These are phyloP conservation scores for Palythoa caribaeorum DNA, from an alignment of 92 coral and sea anemone genomes.

Conservation along the genomic window DNA sequence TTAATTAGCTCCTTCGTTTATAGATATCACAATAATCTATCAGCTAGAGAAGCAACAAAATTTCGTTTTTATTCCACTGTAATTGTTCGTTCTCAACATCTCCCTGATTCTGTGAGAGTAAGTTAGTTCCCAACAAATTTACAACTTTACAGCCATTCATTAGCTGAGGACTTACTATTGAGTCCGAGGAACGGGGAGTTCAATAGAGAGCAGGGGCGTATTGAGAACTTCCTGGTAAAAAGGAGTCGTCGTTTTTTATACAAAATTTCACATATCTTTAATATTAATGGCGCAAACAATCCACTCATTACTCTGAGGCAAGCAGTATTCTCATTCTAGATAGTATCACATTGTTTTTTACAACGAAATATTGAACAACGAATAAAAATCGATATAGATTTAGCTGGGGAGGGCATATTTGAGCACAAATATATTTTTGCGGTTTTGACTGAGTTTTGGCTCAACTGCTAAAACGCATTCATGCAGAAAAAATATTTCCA, in stretches of 20 bases:
- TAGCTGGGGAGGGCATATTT: neutral
- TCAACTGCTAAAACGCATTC: slow-evolving; percentile 12
- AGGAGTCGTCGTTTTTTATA: slow-evolving; percentile 6
- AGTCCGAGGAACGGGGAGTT: slow-evolving; percentile 8
- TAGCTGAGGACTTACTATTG: slow-evolving; percentile 1
- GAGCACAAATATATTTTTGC: slow-evolving; percentile 15
- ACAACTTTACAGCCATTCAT: slow-evolving; percentile 11
- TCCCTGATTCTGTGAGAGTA: slow-evolving; percentile 20
- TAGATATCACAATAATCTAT: slow-evolving; percentile 21
- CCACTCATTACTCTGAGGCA: slow-evolving; percentile 20
- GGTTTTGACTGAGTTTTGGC: slow-evolving; percentile 5
- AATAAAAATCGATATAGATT: slow-evolving; percentile 1
- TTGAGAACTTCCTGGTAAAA: slow-evolving; percentile 23
- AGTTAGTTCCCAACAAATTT: slow-evolving; percentile 10
- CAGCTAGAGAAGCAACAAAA: slow-evolving; percentile 4
- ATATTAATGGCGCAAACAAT: slow-evolving; percentile 25
- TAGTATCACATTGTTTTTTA: slow-evolving; percentile 23
- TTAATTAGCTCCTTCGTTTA: slow-evolving; percentile 1
- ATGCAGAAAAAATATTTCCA: neutral
- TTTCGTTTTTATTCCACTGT: slow-evolving; percentile 3
- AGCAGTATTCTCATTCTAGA: slow-evolving; percentile 24
- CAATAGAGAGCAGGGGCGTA: neutral
- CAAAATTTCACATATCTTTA: slow-evolving; percentile 23
- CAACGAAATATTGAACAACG: neutral
- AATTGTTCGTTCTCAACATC: neutral